Conservation (phyloP, 2,797 vertebrate genomes). For the Valencia hispanica region DNA sequence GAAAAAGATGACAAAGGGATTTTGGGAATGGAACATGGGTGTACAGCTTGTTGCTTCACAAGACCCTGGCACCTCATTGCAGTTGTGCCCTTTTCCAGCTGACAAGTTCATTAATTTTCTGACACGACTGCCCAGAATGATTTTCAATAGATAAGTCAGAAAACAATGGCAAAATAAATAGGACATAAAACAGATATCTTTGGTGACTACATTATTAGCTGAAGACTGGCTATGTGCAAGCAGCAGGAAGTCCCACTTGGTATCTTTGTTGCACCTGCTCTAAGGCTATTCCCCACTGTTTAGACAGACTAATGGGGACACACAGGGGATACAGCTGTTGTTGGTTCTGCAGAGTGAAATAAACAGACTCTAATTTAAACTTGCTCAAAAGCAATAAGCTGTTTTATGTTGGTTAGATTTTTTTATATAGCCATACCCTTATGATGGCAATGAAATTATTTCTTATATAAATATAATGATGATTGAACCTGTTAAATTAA, state of each 20-base stretch:
- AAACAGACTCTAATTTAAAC: conserved; percentile 55
- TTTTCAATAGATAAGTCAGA: conserved; percentile 72
- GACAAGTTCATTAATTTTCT: conserved; percentile 77
- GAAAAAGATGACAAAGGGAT: conserved; percentile 56
- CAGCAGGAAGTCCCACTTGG: conserved; percentile 53
- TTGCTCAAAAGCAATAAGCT: conserved; percentile 23
- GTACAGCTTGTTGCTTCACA: conserved; percentile 61
- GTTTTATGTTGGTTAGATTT: conserved; percentile 18
- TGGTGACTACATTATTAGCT: conserved; percentile 49
- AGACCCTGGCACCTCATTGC: conserved; percentile 63
- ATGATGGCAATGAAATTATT: conserved; percentile 10
- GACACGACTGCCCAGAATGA: conserved; percentile 58
- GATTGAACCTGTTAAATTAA: background rate
- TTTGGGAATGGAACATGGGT: conserved; percentile 52
- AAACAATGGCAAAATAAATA: conserved; percentile 62
- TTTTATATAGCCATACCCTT: conserved; percentile 10
- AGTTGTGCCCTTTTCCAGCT: conserved; percentile 68
- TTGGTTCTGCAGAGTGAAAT: conserved; percentile 57
- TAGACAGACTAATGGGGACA: conserved; percentile 56
- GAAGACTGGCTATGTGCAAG: conserved; percentile 63
- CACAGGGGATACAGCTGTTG: conserved; percentile 64
- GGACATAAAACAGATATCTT: conserved; percentile 59
- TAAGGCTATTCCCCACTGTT: conserved; percentile 55
- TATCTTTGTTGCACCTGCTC: conserved; percentile 66
- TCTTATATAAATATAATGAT: conserved; percentile 6